Conservation (phyloP, 2,888 invertebrate species). For the Aspidiotus destructor region DNA sequence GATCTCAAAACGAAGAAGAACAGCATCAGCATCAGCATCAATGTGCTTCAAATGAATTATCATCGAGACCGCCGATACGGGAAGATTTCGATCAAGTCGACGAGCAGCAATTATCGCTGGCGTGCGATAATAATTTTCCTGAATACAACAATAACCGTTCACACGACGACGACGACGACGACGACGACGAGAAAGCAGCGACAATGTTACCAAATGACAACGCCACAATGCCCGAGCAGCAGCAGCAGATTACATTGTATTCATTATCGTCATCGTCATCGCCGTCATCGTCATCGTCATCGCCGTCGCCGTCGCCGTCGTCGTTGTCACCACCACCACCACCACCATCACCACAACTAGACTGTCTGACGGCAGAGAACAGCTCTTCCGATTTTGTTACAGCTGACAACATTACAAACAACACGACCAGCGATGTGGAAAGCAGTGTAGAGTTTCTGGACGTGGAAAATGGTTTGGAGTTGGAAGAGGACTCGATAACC, state of each 20-base stretch:
- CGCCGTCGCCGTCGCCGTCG: not conserved
- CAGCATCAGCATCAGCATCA: constrained; percentile 9
- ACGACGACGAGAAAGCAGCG: not conserved
- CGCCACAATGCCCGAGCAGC: not conserved
- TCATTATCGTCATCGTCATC: too few species aligned
- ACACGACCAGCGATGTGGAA: constrained; percentile 25
- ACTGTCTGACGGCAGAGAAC: constrained; percentile 22
- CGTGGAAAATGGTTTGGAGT: constrained; percentile 24
- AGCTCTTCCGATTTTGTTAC: constrained; percentile 20
- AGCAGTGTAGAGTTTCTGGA: constrained; percentile 26
- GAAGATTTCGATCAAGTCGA: not conserved
- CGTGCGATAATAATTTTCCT: not conserved
- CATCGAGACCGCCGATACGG: not conserved
- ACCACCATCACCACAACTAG: not conserved
- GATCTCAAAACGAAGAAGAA: constrained; percentile 12
- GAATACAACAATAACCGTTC: not conserved
- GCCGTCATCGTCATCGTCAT: not conserved
- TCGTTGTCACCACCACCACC: too few species aligned
- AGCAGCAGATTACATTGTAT: not conserved
- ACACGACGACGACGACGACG: not conserved
- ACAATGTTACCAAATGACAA: not conserved
- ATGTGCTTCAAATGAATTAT: not conserved
- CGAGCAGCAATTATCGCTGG: not conserved
- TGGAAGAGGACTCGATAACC: constrained; percentile 3
- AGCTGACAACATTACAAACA: constrained; percentile 25